These are phyloP conservation scores for Onychomys torridus DNA, from an alignment of 2,797 vertebrate genomes.

Conservation along the genomic window DNA sequence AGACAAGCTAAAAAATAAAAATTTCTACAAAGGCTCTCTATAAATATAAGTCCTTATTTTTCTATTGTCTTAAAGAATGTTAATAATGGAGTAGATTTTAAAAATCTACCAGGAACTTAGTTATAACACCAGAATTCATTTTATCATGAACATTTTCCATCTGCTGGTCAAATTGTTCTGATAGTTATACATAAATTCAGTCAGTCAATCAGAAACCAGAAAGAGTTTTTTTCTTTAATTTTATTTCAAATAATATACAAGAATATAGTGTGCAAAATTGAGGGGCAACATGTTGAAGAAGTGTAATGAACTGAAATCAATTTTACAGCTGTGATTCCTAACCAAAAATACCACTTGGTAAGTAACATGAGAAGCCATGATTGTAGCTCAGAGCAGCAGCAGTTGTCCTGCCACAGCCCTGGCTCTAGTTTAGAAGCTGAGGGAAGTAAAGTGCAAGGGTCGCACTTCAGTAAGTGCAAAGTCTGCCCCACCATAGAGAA, in stretches of 20 bases:
- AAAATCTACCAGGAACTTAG: not conserved
- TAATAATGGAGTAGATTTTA: no score
- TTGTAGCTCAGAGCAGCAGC: constrained; percentile 89
- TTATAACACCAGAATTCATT: not conserved
- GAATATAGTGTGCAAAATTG: constrained; percentile 98
- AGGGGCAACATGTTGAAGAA: constrained; percentile 91
- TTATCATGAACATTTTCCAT: not conserved
- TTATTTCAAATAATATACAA: constrained; percentile 99
- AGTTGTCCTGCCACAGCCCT: constrained; percentile 83
- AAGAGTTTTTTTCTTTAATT: constrained; percentile 86
- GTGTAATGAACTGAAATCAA: constrained; percentile 89
- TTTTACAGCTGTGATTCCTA: constrained; percentile 90
- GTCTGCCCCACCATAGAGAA: constrained; percentile 90
- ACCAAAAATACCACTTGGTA: constrained; percentile 85
- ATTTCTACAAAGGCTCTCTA: not conserved
- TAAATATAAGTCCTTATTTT: not conserved
- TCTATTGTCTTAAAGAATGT: no score
- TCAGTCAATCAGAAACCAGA: constrained; percentile 55
- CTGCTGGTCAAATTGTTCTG: not conserved
- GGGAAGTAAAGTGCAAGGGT: constrained; percentile 97
- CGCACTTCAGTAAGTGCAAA: constrained; percentile 92
- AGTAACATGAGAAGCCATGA: constrained; percentile 89
- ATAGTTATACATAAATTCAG: not conserved
- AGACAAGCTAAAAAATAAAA: constrained; percentile 36
- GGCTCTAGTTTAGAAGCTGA: constrained; percentile 88